These are phyloP conservation scores for Stramonita haemastoma DNA, from an alignment of 2,888 invertebrate species.

Conservation along the genomic window DNA sequence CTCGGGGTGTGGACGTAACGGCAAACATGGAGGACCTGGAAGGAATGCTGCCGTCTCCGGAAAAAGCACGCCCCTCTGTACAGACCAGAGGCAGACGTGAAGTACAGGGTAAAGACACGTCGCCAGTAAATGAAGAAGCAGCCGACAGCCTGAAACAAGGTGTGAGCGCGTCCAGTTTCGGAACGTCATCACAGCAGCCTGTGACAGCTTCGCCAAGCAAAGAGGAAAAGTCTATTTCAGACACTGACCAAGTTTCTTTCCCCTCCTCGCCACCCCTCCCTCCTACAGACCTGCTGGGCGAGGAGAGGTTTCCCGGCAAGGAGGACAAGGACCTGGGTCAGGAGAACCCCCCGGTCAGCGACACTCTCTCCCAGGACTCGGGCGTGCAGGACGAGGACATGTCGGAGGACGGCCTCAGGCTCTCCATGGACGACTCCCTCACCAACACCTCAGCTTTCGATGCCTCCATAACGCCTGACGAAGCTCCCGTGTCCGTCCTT, in stretches of 20 bases:
- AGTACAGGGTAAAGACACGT: neutral
- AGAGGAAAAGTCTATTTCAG: neutral
- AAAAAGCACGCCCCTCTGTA: neutral
- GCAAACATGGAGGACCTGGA: constrained; percentile 39
- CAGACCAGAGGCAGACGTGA: constrained; percentile 5
- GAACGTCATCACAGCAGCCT: neutral
- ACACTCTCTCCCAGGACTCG: constrained; percentile 38
- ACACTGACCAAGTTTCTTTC: too few species aligned
- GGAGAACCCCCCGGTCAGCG: constrained; percentile 35
- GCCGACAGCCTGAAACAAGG: neutral
- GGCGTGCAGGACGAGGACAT: constrained; percentile 41
- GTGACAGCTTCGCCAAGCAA: neutral
- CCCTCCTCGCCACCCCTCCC: constrained; percentile 1
- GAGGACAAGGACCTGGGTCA: neutral
- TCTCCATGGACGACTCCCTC: constrained; percentile 35
- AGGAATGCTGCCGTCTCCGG: constrained; percentile 32
- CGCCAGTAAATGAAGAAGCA: neutral
- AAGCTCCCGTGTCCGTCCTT: constrained; percentile 15
- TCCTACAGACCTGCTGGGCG: constrained; percentile 18
- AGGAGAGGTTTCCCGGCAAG: neutral
- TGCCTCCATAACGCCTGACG: constrained; percentile 21
- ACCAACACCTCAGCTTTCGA: constrained; percentile 15
- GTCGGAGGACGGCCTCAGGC: constrained; percentile 35
- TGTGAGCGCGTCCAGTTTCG: neutral
- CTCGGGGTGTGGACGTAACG: constrained; percentile 1